These are phyloP conservation scores for Pandemis corylana DNA, from an alignment of 2,888 invertebrate genomes.

Conservation along the genomic window DNA sequence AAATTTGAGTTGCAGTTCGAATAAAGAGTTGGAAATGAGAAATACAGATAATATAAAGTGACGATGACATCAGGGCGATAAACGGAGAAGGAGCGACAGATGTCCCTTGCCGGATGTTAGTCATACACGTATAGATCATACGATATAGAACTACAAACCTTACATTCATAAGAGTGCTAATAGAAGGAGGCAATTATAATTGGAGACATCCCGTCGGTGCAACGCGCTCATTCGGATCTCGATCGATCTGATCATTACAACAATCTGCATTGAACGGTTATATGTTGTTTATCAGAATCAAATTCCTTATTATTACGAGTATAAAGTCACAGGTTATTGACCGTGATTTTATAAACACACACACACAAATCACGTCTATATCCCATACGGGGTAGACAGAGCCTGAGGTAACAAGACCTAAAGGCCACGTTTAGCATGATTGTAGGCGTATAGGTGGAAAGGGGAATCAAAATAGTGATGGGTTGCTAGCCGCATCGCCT, in stretches of 20 bases:
- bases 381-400: too few relatives aligned
- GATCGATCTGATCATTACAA: slow-evolving; percentile 48
- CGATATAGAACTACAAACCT: slow-evolving; percentile 49
- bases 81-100: slow-evolving; percentile 64
- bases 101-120: slow-evolving; percentile 77
- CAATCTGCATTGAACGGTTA: slow-evolving; percentile 30
- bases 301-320: slow-evolving; percentile 13
- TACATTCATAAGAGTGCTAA: slow-evolving; percentile 67
- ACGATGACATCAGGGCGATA: slow-evolving; percentile 63
- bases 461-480: too few relatives aligned
- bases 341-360: too few relatives aligned
- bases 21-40: slow-evolving; percentile 49
- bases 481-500: too few relatives aligned
- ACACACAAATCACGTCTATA: too few relatives aligned
- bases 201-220: slow-evolving; percentile 77
- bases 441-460: too few relatives aligned
- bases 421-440: too few relatives aligned
- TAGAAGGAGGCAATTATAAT: slow-evolving; percentile 70
- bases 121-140: slow-evolving; percentile 58
- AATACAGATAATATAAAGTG: slow-evolving; percentile 54
- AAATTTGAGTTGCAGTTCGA: slow-evolving; percentile 31
- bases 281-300: slow-evolving; percentile 8
- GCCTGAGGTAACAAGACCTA: too few relatives aligned
- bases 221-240: slow-evolving; percentile 51
- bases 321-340: slow-evolving; percentile 13